A percentile compares a stretch with the other conserved stretches of the same genome.
These are phyloP conservation scores for Xyliphius kryptos DNA, from an alignment of 2,113 vertebrate genomes.

Conservation along the genomic window DNA sequence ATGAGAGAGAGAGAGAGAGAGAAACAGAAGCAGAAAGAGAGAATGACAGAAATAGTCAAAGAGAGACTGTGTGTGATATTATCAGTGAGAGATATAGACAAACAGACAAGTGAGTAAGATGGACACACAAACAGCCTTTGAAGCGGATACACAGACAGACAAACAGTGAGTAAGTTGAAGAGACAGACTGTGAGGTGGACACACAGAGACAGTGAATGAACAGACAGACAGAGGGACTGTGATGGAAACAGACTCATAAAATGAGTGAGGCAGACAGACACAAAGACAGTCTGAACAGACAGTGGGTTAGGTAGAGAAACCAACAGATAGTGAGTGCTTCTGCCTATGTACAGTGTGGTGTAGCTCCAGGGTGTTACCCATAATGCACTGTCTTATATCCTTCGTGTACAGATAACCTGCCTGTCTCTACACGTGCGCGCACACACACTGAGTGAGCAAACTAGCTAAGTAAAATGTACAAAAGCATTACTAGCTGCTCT, in stretches of 20 bases:
- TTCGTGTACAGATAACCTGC: no score
- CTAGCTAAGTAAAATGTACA: no score
- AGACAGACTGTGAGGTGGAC: background rate
- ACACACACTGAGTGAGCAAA: no score
- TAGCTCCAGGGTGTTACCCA: no score
- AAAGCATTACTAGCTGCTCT: no score
- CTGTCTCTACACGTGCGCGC: no score
- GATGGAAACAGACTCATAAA: background rate
- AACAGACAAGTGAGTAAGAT: background rate
- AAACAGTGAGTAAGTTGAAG: background rate
- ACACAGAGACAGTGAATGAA: background rate
- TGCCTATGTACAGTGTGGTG: no score
- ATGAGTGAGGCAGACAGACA: background rate
- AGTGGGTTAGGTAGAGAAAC: no score
- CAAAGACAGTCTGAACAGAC: no score
- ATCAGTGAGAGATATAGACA: background rate
- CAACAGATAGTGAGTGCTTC: no score
- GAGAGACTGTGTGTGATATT: background rate
- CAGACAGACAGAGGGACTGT: background rate
- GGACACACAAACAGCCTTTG: background rate
- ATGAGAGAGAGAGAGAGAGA: background rate
- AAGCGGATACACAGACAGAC: background rate
- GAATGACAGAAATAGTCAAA: background rate
- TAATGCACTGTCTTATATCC: no score
- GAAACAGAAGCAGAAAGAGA: no score